Base-by-base conservation (phyloP, 2,888 invertebrate genomes). In the Oscheius sp. region DNA sequence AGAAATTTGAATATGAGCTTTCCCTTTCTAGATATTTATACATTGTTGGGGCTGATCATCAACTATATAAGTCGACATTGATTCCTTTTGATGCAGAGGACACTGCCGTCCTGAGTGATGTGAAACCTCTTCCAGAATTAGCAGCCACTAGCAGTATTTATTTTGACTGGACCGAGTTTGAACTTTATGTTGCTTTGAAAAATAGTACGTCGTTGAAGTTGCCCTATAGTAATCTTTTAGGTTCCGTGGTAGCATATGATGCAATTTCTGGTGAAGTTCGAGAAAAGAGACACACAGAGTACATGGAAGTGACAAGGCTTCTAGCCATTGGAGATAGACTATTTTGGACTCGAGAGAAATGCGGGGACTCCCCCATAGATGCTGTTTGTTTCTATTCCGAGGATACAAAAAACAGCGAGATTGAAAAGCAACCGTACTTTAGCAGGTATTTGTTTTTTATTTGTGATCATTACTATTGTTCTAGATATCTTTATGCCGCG, bases 41-140 rank as follows among this genome's bases (percentile, higher is more conserved):
- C 59, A 79, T 84, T 49, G 66, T 80, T 5, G 77, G 80, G 49
- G 79, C 75, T n/a, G 77, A 81, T 56, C 78, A 82, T n/a, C 84
- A 84, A 49, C 73, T 81, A 9, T 84, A 84, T 12, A 66, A 52
- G 49, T 18, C 52, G 12, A 25, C 18, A 74, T 76, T 55, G n/a
- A 55, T 69, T 55, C 69, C 69, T 1, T 56, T 43, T 23, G 29
- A 55, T 5, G 1, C 69, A 21, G 21, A 53, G 25, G 69, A 69
- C 5, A 55, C 23, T 16, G 16, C 35, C 25, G 55, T 43, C n/a
- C 9, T 53, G 1, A 12, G 41, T 18, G 21, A 21, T 43, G 21
- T 69, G 21, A 56, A 35, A 2, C 13, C 69, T 9, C 29, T 69
- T 21, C 18, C 55, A 66, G 85, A 84, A 45, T 73, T 86, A 29